Base-by-base conservation (phyloP, 2,888 invertebrate species). In the Ormyrus labotus region DNA sequence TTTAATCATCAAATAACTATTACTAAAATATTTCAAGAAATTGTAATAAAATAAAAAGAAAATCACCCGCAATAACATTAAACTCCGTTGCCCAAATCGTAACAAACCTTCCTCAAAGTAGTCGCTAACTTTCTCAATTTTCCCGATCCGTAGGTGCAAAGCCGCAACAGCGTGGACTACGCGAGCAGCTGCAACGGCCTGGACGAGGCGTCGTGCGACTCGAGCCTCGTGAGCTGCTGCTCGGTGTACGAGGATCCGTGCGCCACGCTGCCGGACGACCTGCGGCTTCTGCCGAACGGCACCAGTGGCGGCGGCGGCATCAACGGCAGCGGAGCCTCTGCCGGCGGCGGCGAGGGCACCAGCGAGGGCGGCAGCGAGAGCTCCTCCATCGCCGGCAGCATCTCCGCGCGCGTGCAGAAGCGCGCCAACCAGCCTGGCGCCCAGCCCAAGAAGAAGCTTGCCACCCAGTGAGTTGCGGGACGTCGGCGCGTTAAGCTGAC, bases 301-400 rank as follows among this genome's bases (percentile, higher is more conserved):
- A 83, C 19, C 53, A 48, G 68, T 63, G 92, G 92, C 0, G 92
- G 92, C 83, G 92, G 92, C 58, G 93, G 93, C 68, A 94, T 94
- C 87, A 94, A 94, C 85, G 94, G 93, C 83, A 96, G 96, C 83
- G 96, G 57, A 19, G 13, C 57, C 51, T 89, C 89, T 57, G 82
- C 87, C 13, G 78, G 73, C n/a, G 86, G 86, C 9, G 92, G 92
- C 1, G 93, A 93, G 83, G 92, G 92, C 61, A 94, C 93, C 71
- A 94, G 94, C 87, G 94, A 94, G 85, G 94, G 93, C 83, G 96
- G 96, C 68, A 96, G 96, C 84, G 96, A 96, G 87, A 96, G 95
- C 88, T 95, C 96, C 0, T 95, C 95, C 0, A 90, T 95, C 55
- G 93, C 94, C 5, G 92, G 93, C 45, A 91, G 91, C 76, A 87